phyloP scores from a whole-genome alignment of 2,113 vertebrate genomes.

The Pachyramphus minor region DNA sequence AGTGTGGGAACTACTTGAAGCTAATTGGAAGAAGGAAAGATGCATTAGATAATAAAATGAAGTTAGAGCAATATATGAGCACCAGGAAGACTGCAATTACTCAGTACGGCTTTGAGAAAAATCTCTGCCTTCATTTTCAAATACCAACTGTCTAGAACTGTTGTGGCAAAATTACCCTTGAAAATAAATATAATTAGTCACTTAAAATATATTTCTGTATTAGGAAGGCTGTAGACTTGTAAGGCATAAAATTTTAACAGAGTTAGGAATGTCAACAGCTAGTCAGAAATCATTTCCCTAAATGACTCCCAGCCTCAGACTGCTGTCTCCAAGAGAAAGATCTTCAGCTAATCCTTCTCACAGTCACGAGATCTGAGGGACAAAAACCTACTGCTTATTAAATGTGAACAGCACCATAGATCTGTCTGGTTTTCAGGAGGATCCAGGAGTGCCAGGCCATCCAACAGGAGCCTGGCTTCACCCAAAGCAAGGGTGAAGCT shows the following conservation, averaged over 20 bases:
- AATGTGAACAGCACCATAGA: rapidly evolving
- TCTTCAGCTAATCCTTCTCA: neutral
- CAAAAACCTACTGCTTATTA: neutral
- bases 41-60: neutral
- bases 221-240: neutral
- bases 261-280: neutral
- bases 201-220: neutral
- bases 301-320: neutral
- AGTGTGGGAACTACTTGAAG: neutral
- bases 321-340: neutral
- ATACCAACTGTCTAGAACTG: neutral
- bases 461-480: neutral
- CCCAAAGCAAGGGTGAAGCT: neutral
- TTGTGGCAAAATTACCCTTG: neutral
- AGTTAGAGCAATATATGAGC: neutral
- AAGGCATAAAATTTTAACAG: neutral
- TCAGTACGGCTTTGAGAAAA: neutral
- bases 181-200: neutral
- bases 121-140: neutral
- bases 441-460: neutral
- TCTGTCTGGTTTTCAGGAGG: neutral
- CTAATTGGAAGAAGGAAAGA: neutral
- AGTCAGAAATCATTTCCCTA: neutral
- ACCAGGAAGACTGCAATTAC: neutral
- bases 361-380: neutral